Conservation (phyloP, 2,113 vertebrate genomes). For the Zosterops hypoxanthus region DNA sequence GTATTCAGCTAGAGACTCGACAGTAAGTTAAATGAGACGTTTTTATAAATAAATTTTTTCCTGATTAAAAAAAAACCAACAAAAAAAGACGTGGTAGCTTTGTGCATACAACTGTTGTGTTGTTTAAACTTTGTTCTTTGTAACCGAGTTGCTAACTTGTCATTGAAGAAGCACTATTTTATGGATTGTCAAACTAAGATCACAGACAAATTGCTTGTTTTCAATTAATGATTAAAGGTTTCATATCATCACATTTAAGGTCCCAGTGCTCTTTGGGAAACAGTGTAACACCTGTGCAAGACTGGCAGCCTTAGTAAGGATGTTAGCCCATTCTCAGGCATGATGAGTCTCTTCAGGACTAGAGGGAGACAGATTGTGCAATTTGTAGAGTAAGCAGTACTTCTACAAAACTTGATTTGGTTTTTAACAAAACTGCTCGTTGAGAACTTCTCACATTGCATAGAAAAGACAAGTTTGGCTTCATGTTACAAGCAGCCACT, state of each 20-base stretch:
- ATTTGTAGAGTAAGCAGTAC: neutral
- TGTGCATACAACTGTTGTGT: conserved; percentile 67
- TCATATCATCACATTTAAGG: conserved; percentile 36
- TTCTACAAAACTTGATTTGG: neutral
- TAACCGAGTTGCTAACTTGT: conserved; percentile 61
- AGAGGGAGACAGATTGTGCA: neutral
- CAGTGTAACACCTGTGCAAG: neutral
- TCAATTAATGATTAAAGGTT: conserved; percentile 65
- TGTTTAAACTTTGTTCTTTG: conserved; percentile 67
- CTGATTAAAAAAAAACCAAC: conserved; percentile 4
- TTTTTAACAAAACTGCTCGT: neutral
- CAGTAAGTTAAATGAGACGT: conserved; percentile 63
- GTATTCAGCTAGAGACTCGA: conserved; percentile 60
- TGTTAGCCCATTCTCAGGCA: neutral
- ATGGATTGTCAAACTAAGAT: conserved; percentile 60
- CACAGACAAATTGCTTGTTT: conserved; percentile 62
- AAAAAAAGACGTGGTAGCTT: conserved; percentile 51
- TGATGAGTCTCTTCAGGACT: neutral
- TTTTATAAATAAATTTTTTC: conserved; percentile 73
- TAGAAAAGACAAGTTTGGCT: neutral
- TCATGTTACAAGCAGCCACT: neutral
- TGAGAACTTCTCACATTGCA: neutral
- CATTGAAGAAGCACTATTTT: conserved; percentile 61
- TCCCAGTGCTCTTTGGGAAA: conserved; percentile 56
- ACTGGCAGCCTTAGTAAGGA: neutral